Conservation (phyloP, 2,113 vertebrate species). For the Lasiurus borealis region DNA sequence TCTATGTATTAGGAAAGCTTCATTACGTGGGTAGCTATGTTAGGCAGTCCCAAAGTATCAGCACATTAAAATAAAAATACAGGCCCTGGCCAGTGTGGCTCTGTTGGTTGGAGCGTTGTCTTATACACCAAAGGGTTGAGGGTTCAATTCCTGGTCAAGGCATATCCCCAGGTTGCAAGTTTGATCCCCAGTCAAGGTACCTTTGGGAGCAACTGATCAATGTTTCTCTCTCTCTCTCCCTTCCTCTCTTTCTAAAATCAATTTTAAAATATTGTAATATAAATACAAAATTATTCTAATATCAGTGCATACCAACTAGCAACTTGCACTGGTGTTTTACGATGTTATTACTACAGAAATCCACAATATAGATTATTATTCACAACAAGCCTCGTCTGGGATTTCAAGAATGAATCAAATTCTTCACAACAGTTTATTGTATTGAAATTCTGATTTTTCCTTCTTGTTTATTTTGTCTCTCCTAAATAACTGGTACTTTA, state of each 20-base stretch:
- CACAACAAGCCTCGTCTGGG: not conserved
- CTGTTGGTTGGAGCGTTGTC: not conserved
- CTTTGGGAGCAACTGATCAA: not conserved
- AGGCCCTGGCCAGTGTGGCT: not conserved
- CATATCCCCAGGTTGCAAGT: not conserved
- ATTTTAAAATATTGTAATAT: not conserved
- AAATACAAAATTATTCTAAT: slow-evolving; percentile 8
- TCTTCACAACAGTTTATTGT: not conserved
- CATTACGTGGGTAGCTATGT: not conserved
- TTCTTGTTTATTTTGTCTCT: slow-evolving; percentile 42
- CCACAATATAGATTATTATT: not conserved
- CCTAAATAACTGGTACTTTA: slow-evolving; percentile 40
- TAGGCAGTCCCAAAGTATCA: not conserved
- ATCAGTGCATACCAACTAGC: not conserved
- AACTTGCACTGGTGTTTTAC: not conserved
- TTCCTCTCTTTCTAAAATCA: not conserved
- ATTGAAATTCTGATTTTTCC: slow-evolving; percentile 9
- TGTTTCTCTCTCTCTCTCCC: not conserved
- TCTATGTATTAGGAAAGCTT: slow-evolving; percentile 7
- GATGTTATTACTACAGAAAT: slow-evolving; percentile 7
- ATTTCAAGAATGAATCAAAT: slow-evolving; percentile 41
- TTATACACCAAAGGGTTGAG: not conserved
- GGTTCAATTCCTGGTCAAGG: not conserved
- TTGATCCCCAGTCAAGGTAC: not conserved
- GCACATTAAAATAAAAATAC: slow-evolving; percentile 41